Conservation (phyloP, 2,113 vertebrate species). For the Camelus bactrianus region DNA sequence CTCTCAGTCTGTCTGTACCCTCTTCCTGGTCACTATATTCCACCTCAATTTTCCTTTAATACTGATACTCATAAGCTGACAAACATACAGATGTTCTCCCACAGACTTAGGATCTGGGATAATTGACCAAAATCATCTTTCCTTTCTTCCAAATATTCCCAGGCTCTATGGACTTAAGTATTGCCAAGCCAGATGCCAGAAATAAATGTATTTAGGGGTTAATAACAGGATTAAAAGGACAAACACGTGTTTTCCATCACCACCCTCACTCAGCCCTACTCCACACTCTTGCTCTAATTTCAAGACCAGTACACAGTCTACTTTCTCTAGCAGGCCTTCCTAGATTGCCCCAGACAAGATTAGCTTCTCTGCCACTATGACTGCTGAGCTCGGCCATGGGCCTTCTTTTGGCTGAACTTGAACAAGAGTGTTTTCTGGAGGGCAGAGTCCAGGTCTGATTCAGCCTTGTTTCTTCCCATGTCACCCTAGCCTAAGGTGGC, state of each 20-base stretch:
- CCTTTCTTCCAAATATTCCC: not conserved
- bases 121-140: not conserved
- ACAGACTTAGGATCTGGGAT: not conserved
- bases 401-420: not conserved
- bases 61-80: not conserved
- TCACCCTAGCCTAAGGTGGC: not conserved
- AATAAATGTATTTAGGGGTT: not conserved
- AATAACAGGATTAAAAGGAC: not conserved
- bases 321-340: too few relatives aligned
- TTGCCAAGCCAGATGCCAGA: not conserved
- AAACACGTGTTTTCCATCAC: not conserved
- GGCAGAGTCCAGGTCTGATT: not conserved
- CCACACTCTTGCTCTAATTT: not conserved
- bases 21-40: not conserved
- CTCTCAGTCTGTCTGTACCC: not conserved
- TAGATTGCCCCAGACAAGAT: not conserved
- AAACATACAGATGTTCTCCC: not conserved
- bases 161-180: not conserved
- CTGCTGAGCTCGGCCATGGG: fast-evolving
- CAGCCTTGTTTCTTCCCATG: not conserved
- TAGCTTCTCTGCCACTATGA: not conserved
- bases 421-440: not conserved
- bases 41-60: not conserved
- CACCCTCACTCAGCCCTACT: fast-evolving
- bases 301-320: not conserved